phyloP scores from a whole-genome alignment of 64 coral and sea anemone species.

The Pachyseris speciosa region DNA sequence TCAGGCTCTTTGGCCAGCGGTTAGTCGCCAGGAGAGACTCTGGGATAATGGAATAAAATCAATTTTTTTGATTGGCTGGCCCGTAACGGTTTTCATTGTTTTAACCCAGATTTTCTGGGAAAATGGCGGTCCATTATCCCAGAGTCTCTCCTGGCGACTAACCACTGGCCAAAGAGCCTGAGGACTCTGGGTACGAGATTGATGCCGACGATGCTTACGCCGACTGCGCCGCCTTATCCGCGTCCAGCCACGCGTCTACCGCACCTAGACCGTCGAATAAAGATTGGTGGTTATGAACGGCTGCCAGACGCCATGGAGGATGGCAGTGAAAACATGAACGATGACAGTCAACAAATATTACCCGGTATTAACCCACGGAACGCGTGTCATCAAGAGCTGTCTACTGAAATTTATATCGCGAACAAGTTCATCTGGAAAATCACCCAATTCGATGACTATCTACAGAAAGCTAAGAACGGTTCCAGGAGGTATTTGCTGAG shows the following conservation, averaged over 20 bases:
- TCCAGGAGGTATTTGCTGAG: not conserved
- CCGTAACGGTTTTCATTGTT: no score
- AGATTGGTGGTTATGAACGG: not conserved
- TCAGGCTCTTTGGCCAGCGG: no score
- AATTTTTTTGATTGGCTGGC: no score
- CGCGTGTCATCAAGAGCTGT: not conserved
- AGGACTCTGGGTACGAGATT: no score
- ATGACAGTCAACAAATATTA: not conserved
- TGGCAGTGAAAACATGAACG: not conserved
- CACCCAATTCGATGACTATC: not conserved
- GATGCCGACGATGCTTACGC: not conserved
- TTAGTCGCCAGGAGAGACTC: no score
- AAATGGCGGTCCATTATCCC: no score
- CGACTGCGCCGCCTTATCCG: not conserved
- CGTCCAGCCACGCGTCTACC: not conserved
- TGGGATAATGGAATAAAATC: no score
- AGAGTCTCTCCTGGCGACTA: no score
- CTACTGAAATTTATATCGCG: not conserved
- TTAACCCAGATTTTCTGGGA: no score
- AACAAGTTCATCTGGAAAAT: slow-evolving; percentile 17
- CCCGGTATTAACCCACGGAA: not conserved
- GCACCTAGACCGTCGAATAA: not conserved
- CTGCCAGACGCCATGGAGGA: not conserved
- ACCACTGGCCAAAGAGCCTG: no score
- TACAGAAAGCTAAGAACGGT: not conserved